These are phyloP conservation scores for Drosophila carrolli DNA, from an alignment of 1,140 invertebrate genomes.

Conservation along the genomic window DNA sequence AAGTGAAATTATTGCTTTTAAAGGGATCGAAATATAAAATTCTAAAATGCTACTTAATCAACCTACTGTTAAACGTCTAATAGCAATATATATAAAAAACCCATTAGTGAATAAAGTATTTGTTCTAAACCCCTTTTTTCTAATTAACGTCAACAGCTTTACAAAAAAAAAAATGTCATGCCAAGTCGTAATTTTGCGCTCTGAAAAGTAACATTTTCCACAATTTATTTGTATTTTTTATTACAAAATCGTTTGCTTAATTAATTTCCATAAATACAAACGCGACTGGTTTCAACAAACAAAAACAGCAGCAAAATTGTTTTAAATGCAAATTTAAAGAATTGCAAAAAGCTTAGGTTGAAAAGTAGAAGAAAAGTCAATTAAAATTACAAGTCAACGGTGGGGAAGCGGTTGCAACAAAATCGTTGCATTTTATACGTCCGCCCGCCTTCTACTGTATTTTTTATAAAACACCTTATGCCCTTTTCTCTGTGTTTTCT, in stretches of 20 bases:
- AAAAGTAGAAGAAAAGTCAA: constrained; percentile 41
- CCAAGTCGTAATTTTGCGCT: background rate
- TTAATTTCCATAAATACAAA: constrained; percentile 33
- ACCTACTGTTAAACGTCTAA: too few species aligned
- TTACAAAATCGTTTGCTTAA: constrained; percentile 41
- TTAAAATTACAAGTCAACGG: constrained; percentile 12
- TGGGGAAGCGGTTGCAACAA: background rate
- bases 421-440: constrained; percentile 35
- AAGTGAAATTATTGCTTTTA: too few species aligned
- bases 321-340: constrained; percentile 27
- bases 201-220: background rate
- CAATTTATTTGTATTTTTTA: background rate
- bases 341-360: background rate
- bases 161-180: too few species aligned
- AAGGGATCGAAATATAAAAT: too few species aligned
- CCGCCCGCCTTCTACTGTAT: background rate
- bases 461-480: constrained; percentile 18
- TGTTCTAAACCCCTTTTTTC: too few species aligned
- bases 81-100: background rate
- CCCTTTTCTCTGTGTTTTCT: background rate
- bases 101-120: background rate
- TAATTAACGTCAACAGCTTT: too few species aligned
- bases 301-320: background rate
- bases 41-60: too few species aligned
- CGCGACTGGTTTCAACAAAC: constrained; percentile 20